Percentiles rank a stretch among this genome's conserved stretches.
Evolutionary conservation across 37 sponge, comb jelly and placozoan genomes (phyloP).

Genomic region (Bolinopsis microptera): DNA sequence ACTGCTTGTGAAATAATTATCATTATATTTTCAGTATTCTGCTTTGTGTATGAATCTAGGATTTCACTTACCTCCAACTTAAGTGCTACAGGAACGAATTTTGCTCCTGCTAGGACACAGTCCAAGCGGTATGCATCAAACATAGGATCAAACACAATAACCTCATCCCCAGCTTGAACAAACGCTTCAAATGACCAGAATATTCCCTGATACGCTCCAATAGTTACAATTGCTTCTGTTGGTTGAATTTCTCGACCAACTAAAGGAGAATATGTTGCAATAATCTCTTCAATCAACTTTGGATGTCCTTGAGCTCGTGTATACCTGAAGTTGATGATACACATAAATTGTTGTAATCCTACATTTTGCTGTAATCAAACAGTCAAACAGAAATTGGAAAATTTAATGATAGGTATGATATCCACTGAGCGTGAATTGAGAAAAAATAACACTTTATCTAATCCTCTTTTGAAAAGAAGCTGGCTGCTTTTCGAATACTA

Average conservation of each 20-base stretch:
- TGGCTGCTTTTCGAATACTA: no score
- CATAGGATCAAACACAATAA: constrained; percentile 40
- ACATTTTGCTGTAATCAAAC: no score
- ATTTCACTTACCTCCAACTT: not conserved
- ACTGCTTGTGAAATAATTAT: no score
- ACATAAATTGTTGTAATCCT: no score
- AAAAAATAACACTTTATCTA: not conserved
- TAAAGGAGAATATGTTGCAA: not conserved
- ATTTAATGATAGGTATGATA: no score
- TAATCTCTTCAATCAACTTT: not conserved
- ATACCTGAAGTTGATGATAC: not conserved
- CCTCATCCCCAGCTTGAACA: constrained; percentile 18
- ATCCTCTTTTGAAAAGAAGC: not conserved
- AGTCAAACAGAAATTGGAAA: no score
- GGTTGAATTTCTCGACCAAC: not conserved
- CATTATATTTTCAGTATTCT: no score
- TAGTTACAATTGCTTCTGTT: not conserved
- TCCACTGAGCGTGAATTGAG: not conserved
- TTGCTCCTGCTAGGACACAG: not conserved
- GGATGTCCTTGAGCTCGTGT: constrained; percentile 20
- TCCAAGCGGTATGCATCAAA: not conserved
- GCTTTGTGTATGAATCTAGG: no score
- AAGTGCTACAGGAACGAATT: not conserved
- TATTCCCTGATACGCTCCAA: constrained; percentile 25
- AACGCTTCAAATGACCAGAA: not conserved